Percentiles rank a stretch among this genome's conserved stretches.
phyloP scores from a whole-genome alignment of 2,113 vertebrate genomes.

The Xiphophorus maculatus region DNA sequence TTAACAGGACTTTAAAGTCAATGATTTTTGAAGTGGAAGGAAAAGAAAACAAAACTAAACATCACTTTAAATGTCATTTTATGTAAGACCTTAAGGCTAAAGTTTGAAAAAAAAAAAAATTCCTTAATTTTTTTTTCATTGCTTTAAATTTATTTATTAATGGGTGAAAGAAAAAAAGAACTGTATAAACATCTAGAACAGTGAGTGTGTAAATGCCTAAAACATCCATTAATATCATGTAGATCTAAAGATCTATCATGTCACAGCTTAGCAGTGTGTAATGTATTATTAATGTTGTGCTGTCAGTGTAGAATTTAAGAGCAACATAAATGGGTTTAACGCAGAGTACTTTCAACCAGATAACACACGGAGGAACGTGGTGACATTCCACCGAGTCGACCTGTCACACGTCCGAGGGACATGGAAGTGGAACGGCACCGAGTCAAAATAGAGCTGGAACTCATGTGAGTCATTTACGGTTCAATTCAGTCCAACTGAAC shows the following conservation, averaged over 20 bases:
- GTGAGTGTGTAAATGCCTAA: neutral
- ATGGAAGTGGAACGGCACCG: neutral
- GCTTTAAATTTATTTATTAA: too few relatives aligned
- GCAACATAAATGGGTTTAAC: neutral
- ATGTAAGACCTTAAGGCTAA: too few relatives aligned
- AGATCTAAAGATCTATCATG: neutral
- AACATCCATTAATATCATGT: neutral
- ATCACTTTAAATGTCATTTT: too few relatives aligned
- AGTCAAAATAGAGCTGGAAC: neutral
- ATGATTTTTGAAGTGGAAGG: too few relatives aligned
- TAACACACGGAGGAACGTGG: neutral
- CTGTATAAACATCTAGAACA: neutral
- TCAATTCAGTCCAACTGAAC: neutral
- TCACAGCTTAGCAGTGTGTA: neutral
- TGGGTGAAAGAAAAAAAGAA: too few relatives aligned
- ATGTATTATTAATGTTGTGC: slow-evolving; percentile 43
- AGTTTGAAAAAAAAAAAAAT: too few relatives aligned
- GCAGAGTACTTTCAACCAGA: slow-evolving; percentile 14
- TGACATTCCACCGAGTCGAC: neutral
- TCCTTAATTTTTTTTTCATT: too few relatives aligned
- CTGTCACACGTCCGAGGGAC: slow-evolving; percentile 20
- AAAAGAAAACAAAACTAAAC: too few relatives aligned
- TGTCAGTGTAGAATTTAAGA: slow-evolving; percentile 34
- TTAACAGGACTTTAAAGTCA: too few relatives aligned
- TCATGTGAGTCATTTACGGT: slow-evolving; percentile 11